Evolutionary conservation across 1,140 invertebrate species (phyloP), one percentile per base, ranked within the genome.

Genomic region (Formica selysi): DNA sequence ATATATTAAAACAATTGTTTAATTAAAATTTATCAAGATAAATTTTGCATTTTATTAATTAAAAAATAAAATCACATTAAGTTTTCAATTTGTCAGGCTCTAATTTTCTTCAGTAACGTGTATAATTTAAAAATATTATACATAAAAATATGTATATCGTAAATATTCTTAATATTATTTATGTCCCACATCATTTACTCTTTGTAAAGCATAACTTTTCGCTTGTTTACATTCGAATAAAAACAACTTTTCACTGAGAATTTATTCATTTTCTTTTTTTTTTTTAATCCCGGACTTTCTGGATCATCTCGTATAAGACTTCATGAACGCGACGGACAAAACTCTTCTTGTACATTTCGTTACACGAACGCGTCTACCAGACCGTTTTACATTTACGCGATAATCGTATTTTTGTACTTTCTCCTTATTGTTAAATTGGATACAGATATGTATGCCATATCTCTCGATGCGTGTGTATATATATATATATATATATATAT

Each of bases 331-430:
- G 19, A 59, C 16, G 51, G n/a, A 81, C 68, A 22, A 57, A 54
- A 57, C n/a, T 19, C 16, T 32, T 73, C 38, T 81, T 44, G 26
- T 81, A 71, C 16, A 83, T 83, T 83, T 74, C 32, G 68, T 73
- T 61, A 62, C 38, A 74, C 38, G 67, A 79, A 61, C 19, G 38
- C 29, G 68, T 73, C 26, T 61, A 32, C 26, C 61, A 13, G 67
- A 29, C 41, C 51, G n/a, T 62, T 73, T 74, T 74, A 74, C 68
- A 74, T 74, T 59, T 83, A 74, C 68, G 54, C 68, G 79, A 83
- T 62, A 83, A 61, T 73, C 54, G 54, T 83, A 83, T 83, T 73
- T 83, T 83, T 83, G 79, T 83, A 83, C 79, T 73, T 83, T 73
- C 38, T 83, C 26, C 26, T 83, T 81, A 71, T 81, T 81, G 67